Percentiles rank a stretch among this genome's conserved stretches.
Evolutionary conservation across 1,140 invertebrate genomes (phyloP).

Genomic region (Paraescarpia echinospica): DNA sequence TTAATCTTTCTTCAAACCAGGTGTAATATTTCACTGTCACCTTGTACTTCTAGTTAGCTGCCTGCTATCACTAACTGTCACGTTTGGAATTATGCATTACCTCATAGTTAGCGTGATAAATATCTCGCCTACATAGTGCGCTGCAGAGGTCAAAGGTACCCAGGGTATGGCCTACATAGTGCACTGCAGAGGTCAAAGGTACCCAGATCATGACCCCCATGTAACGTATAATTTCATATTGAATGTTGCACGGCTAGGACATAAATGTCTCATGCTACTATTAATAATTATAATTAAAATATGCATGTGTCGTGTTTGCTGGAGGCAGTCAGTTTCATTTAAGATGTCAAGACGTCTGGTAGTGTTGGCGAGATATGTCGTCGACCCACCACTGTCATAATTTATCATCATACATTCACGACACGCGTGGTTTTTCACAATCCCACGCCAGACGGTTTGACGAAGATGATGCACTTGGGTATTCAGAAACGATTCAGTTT

Average conservation of each 20-base stretch:
- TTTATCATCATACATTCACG: not conserved
- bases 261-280: not conserved
- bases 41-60: not conserved
- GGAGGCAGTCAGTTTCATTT: not conserved
- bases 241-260: not conserved
- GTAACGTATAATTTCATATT: not conserved
- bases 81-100: not conserved
- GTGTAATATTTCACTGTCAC: not conserved
- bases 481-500: not conserved
- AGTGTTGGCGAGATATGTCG: not conserved
- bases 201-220: not conserved
- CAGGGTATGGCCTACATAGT: not conserved
- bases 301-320: not conserved
- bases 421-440: not conserved
- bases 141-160: not conserved
- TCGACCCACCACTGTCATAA: not conserved
- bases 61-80: not conserved
- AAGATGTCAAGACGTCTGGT: not conserved
- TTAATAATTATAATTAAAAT: not conserved
- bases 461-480: not conserved
- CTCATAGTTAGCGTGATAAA: not conserved
- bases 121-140: not conserved
- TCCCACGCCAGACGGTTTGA: not conserved
- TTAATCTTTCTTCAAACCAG: not conserved
- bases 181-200: not conserved